Evolutionary conservation across 1,140 invertebrate genomes (phyloP), one percentile per base, ranked within the genome.

Genomic region (Pollicipes pollicipes): DNA sequence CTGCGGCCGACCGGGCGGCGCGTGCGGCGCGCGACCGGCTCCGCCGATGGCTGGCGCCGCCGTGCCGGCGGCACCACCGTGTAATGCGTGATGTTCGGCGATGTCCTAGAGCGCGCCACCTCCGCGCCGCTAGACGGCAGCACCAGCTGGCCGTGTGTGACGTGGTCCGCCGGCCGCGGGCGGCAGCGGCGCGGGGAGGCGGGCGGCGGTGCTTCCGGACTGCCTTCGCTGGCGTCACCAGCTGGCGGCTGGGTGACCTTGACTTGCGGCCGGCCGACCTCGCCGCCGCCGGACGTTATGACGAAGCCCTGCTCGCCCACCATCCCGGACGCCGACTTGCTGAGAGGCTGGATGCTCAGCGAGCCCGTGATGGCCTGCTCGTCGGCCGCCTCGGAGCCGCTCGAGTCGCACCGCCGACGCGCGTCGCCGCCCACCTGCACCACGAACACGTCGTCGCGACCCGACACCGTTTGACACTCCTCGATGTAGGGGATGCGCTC

Each of bases 401-500:
- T 29, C 26, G 66, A 72, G 32, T 35, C 37, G 30, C 35, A n/a
- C 30, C 35, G 71, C 29, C 26, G 29, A 27, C 35, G 21, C 1
- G 70, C 29, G n/a, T 30, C 71, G 70, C n/a, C 31, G 66, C 32
- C 37, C 10, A 30, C 16, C 37, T 26, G 30, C 68, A 37, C 58
- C 71, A 28, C 27, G 31, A 37, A 37, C 31, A 37, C 58, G 31
- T 58, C 68, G 31, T 67, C 31, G 10, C 24, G 70, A 1, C 31
- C 28, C 24, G 70, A 70, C 30, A 66, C 64, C 16, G 66, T 66
- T 17, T 31, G 31, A 32, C 72, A 73, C 73, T 89, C 87, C 76
- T 88, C 87, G 75, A 88, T 88, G 73, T 82, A 89, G 58, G 87
- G 87, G 80, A 88, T 88, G 79, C 88, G n/a, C n/a, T n/a, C n/a